Base-by-base conservation (phyloP, 1,140 invertebrate genomes). In the Papilio helenus region DNA sequence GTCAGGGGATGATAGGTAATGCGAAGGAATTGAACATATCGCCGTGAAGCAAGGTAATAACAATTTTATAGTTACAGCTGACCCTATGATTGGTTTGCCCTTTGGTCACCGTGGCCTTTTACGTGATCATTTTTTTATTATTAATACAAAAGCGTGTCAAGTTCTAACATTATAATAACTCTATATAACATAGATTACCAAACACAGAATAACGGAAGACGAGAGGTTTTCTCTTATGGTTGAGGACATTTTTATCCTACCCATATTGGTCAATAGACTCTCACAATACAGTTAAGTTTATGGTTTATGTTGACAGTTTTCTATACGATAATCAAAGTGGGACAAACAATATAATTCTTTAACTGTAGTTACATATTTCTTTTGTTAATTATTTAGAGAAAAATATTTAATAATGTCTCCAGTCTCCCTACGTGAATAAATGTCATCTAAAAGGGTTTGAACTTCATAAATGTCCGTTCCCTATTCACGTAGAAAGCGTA, bases 21-120 rank as follows among this genome's bases (percentile, higher is more conserved):
- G 55, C 58, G 34, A 68, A 77, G 23, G 34, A 77, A 77, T 77
- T 72, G 79, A 79, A 84, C 74, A 84, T 84, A 78, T 72, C 34
- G 74, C 68, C 58, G 79, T 79, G 44, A 78, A 80, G 79, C 44
- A 46, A 44, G 58, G 80, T 76, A 73, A 79, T 81, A 81, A 81
- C 49, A 72, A 51, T 34, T 72, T 80, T 76, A 77, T 72, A 80
- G 73, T 76, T 18, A 80, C 55, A 51, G 76, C 55, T 72, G 79
- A 79, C 80, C 79, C 79, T 79, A 34, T 42, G 51, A 39, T 76
- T 76, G 51, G n/a, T 77, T 65, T 77, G 29, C 23, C 73, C 49
- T 29, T 34, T 51, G 14, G 14, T 39, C 44, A 61, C 74, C 26
- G 23, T 61, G 51, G n/a, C 51, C n/a, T 77, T 74, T 77, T 77